Evolutionary conservation across 2,797 vertebrate genomes (phyloP).

Genomic region (Tokudaia muenninki): DNA sequence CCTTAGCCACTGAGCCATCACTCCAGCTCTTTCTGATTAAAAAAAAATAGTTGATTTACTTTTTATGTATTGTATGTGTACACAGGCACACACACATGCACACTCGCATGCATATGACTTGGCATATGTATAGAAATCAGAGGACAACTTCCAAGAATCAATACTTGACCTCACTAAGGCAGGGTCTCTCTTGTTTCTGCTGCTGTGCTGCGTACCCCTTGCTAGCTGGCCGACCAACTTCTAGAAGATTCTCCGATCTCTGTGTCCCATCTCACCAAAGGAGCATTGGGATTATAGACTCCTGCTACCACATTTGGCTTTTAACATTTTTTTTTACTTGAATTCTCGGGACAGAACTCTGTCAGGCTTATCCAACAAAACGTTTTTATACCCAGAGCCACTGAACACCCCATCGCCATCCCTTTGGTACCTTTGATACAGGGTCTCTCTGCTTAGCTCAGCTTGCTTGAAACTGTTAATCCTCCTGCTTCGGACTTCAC

Average conservation of each 20-base stretch:
- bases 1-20: too few relatives aligned
- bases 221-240: neutral
- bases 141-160: neutral
- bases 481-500: neutral
- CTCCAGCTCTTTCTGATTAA: neutral
- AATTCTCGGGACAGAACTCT: neutral
- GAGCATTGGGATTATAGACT: neutral
- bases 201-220: neutral
- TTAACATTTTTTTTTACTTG: neutral
- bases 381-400: neutral
- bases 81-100: too few relatives aligned
- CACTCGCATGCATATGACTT: neutral
- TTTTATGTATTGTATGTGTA: neutral
- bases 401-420: too few relatives aligned
- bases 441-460: neutral
- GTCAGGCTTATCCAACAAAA: neutral
- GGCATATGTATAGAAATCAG: neutral
- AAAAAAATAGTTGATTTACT: neutral
- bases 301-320: neutral
- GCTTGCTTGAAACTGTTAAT: neutral
- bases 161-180: neutral
- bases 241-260: neutral
- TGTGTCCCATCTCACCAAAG: neutral
- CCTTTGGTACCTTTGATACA: neutral
- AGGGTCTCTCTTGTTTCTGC: neutral